Evolutionary conservation across 2,888 invertebrate genomes (phyloP), one percentile per base, ranked within the genome.

Genomic region (Cheilosia variabilis): DNA sequence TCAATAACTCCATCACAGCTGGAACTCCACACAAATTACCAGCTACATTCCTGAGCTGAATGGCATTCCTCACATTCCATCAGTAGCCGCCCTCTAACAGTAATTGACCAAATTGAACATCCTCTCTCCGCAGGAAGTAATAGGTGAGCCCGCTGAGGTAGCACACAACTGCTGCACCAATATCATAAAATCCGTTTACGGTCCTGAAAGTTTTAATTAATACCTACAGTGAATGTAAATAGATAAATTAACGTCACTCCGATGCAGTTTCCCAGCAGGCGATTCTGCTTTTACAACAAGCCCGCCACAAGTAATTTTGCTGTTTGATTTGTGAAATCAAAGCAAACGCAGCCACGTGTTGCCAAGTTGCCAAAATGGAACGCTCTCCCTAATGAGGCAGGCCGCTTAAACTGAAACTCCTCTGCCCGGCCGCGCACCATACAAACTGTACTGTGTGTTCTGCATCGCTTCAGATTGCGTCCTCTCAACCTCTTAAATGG

Each of bases 391-490:
- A 45, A 45, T 62, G 22, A 52, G 10, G 47, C 47, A 13, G 45
- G 19, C 17, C 19, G 2, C 17, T n/a, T 43, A 41, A 43, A 24
- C 31, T 31, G 2, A 9, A 7, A 31, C 31, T 31, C 31, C 31
- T 31, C 31, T 31, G 27, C 6, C 27, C 27, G 27, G 27, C 6
- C 27, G 27, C 27, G 6, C 27, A 7, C 6, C 27, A 31, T 9
- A 31, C 9, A 31, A 9, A 31, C 9, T 31, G 31, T 27, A 24
- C 65, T 1, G 15, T 19, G 43, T 57, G 86, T 86, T 86, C 81
- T 86, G 86, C 86, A 76, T 86, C 81, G 58, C 41, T 86, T 86
- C 53, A 86, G 80, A 76, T 77, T 84, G 57, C 78, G 68, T 78
- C 72, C 60, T 52, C 63, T 41, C n/a, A 41, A 22, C 50, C 50